These are phyloP conservation scores for Neolamprologus toae DNA, from an alignment of 2,113 vertebrate species.

Conservation along the genomic window DNA sequence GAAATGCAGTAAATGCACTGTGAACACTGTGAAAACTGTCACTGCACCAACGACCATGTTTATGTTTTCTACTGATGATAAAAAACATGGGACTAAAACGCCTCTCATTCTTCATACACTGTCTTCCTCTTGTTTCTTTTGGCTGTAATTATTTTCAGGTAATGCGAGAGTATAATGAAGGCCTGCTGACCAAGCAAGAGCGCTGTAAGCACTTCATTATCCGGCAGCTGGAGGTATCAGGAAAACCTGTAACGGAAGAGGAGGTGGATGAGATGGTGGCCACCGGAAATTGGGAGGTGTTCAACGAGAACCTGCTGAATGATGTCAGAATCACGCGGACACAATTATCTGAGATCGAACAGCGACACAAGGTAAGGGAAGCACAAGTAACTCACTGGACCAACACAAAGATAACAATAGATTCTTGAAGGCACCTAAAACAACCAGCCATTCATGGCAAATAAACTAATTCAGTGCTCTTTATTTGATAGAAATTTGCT, in stretches of 20 bases:
- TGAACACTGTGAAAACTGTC: background rate
- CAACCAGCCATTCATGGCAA: background rate
- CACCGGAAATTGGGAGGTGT: slow-evolving; percentile 92
- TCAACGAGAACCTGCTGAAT: slow-evolving; percentile 88
- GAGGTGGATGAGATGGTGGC: slow-evolving; percentile 87
- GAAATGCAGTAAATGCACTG: background rate
- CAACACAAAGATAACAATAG: background rate
- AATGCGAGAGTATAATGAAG: slow-evolving; percentile 83
- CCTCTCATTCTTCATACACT: background rate
- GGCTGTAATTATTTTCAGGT: slow-evolving; percentile 52
- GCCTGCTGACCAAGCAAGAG: slow-evolving; percentile 82
- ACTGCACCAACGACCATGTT: background rate
- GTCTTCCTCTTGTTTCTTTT: background rate
- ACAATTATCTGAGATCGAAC: slow-evolving; percentile 89
- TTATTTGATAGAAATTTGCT: background rate
- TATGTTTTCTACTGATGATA: background rate
- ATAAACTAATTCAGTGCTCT: background rate
- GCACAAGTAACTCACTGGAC: background rate
- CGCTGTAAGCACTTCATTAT: slow-evolving; percentile 88
- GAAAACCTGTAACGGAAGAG: slow-evolving; percentile 81
- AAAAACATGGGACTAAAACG: background rate
- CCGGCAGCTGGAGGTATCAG: slow-evolving; percentile 88
- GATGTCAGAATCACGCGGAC: slow-evolving; percentile 85
- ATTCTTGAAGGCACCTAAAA: background rate
- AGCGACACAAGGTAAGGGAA: slow-evolving; percentile 78